These are phyloP conservation scores for Hydrolagus colliei DNA, from an alignment of 2,797 vertebrate genomes.

Conservation along the genomic window DNA sequence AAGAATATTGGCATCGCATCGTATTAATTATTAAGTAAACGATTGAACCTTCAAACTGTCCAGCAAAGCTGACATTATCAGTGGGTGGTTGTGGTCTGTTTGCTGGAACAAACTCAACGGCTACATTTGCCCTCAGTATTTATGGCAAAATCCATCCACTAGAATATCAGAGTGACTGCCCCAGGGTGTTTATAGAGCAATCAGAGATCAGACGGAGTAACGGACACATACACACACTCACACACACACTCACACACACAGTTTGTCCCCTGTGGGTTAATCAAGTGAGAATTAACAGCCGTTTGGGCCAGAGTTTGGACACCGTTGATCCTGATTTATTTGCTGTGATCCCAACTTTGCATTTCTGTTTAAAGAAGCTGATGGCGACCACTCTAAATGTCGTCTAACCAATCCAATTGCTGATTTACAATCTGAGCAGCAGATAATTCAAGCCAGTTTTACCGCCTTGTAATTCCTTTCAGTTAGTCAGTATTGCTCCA, in stretches of 20 bases:
- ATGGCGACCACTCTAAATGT: too few species aligned
- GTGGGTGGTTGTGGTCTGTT: neutral
- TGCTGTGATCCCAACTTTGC: neutral
- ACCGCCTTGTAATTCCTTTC: neutral
- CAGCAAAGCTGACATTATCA: neutral
- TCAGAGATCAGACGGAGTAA: neutral
- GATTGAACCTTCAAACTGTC: neutral
- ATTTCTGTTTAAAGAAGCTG: too few species aligned
- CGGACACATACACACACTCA: too few species aligned
- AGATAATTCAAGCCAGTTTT: neutral
- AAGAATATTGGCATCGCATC: constrained; percentile 13
- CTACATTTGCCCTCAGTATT: neutral
- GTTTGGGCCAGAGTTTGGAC: neutral
- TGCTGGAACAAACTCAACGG: neutral
- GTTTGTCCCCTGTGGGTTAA: neutral
- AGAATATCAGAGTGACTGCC: neutral
- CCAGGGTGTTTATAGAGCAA: neutral
- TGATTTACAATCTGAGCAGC: neutral
- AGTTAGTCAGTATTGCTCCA: neutral
- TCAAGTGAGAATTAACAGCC: neutral
- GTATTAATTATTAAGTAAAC: neutral
- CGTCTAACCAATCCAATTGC: too few species aligned
- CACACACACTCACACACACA: neutral
- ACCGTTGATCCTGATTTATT: neutral
- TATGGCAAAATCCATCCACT: neutral